Conservation (phyloP, 1,140 invertebrate species). For the Trypoxylus dichotomus region DNA sequence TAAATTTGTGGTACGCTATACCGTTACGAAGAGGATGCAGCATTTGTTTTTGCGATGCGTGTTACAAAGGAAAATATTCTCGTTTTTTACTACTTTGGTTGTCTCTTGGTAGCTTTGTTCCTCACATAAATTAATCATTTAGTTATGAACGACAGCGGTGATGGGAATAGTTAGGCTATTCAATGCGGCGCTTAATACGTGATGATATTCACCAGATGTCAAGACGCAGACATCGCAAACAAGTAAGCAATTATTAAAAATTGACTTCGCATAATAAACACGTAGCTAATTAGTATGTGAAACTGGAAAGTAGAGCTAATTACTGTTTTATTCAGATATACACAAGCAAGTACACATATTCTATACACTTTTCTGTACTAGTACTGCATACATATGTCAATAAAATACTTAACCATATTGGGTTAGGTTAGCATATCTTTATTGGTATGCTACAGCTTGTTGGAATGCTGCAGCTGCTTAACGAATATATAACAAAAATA, state of each 20-base stretch:
- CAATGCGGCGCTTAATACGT: slow-evolving; percentile 15
- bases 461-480: too few species aligned
- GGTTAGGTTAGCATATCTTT: too few species aligned
- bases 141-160: slow-evolving; percentile 13
- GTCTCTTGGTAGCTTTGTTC: slow-evolving; percentile 1
- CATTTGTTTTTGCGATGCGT: not conserved
- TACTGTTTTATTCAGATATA: too few species aligned
- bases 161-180: slow-evolving; percentile 12
- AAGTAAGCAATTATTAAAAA: slow-evolving; percentile 22
- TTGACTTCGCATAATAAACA: too few species aligned
- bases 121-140: slow-evolving; percentile 30
- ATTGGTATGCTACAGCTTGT: too few species aligned
- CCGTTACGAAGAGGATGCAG: not conserved
- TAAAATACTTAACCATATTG: too few species aligned
- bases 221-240: not conserved
- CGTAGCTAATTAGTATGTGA: too few species aligned
- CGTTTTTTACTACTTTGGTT: not conserved
- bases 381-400: too few species aligned
- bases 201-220: slow-evolving; percentile 1
- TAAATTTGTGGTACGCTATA: not conserved
- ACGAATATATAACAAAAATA: too few species aligned
- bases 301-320: too few species aligned
- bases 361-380: too few species aligned
- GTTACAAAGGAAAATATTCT: not conserved
- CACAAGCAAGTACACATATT: too few species aligned